Base-by-base conservation (phyloP, 2,113 vertebrate genomes). In the Chaetops frenatus region DNA sequence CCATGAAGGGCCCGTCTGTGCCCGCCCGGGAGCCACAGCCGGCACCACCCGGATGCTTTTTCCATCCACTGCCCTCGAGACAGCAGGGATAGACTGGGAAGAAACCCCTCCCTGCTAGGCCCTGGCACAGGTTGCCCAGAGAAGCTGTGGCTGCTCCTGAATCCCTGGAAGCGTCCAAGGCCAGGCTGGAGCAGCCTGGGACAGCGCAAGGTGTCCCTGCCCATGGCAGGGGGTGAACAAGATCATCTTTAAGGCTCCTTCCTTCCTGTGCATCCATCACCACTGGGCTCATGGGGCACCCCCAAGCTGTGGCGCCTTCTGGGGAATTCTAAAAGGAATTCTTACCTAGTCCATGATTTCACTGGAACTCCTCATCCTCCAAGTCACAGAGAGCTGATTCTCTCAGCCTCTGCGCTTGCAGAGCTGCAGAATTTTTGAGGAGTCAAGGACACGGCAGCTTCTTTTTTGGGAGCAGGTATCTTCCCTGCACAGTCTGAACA, bases 41-140 rank as follows among this genome's bases (percentile, higher is more conserved):
- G 2, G 65, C 56, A 80, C 35, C 40, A 9, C 57, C 6, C 9
- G 6, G 65, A 7, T 48, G 74, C 40, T 53, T 53, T 60, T 60
- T 47, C 53, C 86, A 54, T 40, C 31, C 78, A 40, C 13, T 29
- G 29, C 5, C 13, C 45, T 23, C 1, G 1, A 27, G 24, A 60
- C 4, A 53, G 1, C 47, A 47, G 8, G 5, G 15, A 74, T 3
- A 5, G 0, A n/a, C 0, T 18, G 28, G 38, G 17, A 18, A 53
- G 9, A 25, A 60, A 82, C 16, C 67, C 24, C 31, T 50, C 45
- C 38, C 61, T 38, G 11, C 4, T 28, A 74, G 28, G 16, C 23
- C 38, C 51, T 50, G 77, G 86, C 58, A 80, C 25, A 61, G 54
- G 53, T 0, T 53, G 22, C 28, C 33, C 54, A 72, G 76, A 51